Evolutionary conservation across 2,888 invertebrate species (phyloP), one percentile per base, ranked within the genome.

Genomic region (Galeopsomyia nigrocyanea): DNA sequence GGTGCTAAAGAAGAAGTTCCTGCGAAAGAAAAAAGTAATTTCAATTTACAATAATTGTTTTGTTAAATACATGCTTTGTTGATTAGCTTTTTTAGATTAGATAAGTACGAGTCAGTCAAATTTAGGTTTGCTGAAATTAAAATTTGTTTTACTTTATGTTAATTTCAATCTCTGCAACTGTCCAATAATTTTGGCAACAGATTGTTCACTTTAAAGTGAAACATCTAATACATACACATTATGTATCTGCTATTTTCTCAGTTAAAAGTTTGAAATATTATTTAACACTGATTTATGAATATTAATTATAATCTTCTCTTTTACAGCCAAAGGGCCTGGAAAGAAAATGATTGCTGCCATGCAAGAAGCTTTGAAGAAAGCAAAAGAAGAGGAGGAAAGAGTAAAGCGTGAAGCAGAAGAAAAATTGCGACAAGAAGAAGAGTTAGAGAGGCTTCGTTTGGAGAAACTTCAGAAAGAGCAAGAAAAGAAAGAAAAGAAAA

Each of bases 341-440:
- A 95, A 94, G 80, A 94, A 94, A 82, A 92, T 94, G 73, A 92
- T 97, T 77, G 94, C 94, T 74, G 95, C 95, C 26, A 96, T 97
- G 95, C 95, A 96, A 87, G 96, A 96, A 86, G 93, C 94, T 19
- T 88, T 96, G 26, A 94, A 93, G 81, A 95, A 95, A 83, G 89
- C 93, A 1, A 94, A 94, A 82, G 97, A 97, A 85, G 96, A 97
- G 79, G 96, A 97, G 84, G 97, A 97, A 83, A 90, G 92, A 56
- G 82, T 89, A 19, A 84, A 90, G 75, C 88, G 88, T 60, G 93
- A 94, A 82, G 95, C 95, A 83, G 96, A 97, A 80, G 97, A 97
- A 84, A 90, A 91, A 76, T 89, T 94, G 62, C 89, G 88, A 31
- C 89, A 89, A 75, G 92, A 92, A 80, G 95, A 95, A 79, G 93